These are phyloP conservation scores for Halichoerus grypus DNA, from an alignment of 2,113 vertebrate genomes.

Conservation along the genomic window DNA sequence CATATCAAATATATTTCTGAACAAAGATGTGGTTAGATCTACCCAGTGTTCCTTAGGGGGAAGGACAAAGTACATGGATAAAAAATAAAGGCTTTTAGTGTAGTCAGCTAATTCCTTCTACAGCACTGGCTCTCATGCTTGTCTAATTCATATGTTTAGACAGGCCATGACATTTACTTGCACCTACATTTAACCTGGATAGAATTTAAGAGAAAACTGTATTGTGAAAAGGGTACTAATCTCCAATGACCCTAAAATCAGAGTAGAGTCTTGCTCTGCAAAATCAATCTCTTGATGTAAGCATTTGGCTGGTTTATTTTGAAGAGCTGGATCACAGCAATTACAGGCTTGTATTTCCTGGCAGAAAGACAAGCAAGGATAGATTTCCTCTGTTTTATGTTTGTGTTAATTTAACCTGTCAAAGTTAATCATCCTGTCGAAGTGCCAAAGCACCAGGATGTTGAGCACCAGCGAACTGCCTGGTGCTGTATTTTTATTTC, in stretches of 20 bases:
- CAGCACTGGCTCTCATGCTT: not conserved
- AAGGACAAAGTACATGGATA: not conserved
- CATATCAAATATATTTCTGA: not conserved
- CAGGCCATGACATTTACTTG: not conserved
- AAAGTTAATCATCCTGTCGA: conserved; percentile 74
- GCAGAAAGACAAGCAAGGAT: conserved; percentile 66
- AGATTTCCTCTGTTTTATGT: conserved; percentile 79
- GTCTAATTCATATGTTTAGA: not conserved
- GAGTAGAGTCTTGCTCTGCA: conserved; percentile 11
- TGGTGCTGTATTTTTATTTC: not conserved
- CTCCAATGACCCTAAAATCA: conserved; percentile 57
- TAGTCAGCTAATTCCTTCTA: not conserved
- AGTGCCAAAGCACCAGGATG: not conserved
- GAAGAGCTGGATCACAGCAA: conserved; percentile 71
- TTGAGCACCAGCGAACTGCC: not conserved
- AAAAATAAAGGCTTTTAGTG: not conserved
- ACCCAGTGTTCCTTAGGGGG: not conserved
- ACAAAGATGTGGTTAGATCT: not conserved
- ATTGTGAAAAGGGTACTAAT: conserved; percentile 32
- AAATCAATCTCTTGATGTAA: conserved; percentile 68
- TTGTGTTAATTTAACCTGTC: conserved; percentile 81
- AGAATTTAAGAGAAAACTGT: conserved; percentile 31
- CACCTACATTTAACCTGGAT: not conserved
- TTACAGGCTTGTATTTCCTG: conserved; percentile 75
- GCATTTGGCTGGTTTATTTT: conserved; percentile 55